Evolutionary conservation across 2,113 vertebrate genomes (phyloP).

Genomic region (Mus spicilegus): DNA sequence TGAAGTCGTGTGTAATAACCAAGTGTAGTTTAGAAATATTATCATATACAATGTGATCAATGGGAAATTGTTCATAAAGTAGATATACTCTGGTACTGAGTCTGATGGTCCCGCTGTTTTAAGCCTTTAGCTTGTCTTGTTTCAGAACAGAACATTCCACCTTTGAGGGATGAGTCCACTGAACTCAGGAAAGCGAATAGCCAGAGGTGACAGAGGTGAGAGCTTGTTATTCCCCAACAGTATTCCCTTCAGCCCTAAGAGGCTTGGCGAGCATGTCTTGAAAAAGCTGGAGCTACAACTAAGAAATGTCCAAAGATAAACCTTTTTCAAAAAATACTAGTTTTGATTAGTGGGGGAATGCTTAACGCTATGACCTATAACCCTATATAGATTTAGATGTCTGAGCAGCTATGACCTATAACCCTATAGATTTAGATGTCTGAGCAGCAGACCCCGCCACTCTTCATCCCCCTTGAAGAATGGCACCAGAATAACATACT

Average conservation of each 20-base stretch:
- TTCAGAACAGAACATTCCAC: background rate
- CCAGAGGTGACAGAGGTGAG: background rate
- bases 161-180: background rate
- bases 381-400: background rate
- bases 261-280: too few species aligned
- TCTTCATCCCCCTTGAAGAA: background rate
- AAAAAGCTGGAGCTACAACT: background rate
- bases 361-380: background rate
- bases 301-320: background rate
- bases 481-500: constrained; percentile 69
- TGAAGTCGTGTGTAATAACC: background rate
- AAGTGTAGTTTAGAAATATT: background rate
- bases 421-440: background rate
- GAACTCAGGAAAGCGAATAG: background rate
- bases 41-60: background rate
- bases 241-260: background rate
- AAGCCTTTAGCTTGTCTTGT: too few species aligned
- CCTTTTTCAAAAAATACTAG: too few species aligned
- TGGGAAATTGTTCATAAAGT: too few species aligned
- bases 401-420: background rate
- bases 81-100: too few species aligned
- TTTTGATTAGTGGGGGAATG: background rate
- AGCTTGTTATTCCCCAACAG: background rate
- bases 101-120: background rate
- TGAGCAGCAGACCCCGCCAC: background rate